A percentile compares a stretch with the other conserved stretches of the same genome.
Evolutionary conservation across 2,797 vertebrate genomes (phyloP).

Genomic region (Hypotaenidia okinawae): DNA sequence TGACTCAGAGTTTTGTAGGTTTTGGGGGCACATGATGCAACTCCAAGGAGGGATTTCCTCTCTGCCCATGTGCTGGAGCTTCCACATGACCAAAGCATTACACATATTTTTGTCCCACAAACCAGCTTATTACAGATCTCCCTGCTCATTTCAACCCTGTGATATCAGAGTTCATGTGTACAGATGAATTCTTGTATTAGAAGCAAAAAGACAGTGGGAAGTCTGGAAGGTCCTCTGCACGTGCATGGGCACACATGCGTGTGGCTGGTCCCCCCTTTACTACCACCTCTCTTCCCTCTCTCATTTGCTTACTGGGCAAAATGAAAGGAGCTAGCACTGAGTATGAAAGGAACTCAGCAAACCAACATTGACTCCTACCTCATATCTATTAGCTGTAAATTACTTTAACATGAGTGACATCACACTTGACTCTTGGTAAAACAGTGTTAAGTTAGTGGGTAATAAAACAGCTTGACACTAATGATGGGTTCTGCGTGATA

Average conservation of each 20-base stretch:
- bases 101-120: neutral
- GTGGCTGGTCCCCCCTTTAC: neutral
- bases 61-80: neutral
- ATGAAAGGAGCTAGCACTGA: neutral
- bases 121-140: neutral
- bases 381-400: constrained; percentile 67
- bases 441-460: constrained; percentile 75
- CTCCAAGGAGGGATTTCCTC: neutral
- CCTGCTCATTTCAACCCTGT: neutral
- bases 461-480: constrained; percentile 77
- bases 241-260: neutral
- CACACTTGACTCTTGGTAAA: constrained; percentile 75
- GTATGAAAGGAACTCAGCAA: constrained; percentile 32
- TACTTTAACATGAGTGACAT: constrained; percentile 75
- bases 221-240: neutral
- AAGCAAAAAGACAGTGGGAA: neutral
- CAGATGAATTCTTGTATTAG: neutral
- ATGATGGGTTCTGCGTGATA: constrained; percentile 76
- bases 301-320: constrained; percentile 14
- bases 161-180: neutral
- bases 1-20: neutral
- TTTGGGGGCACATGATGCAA: neutral
- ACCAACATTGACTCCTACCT: constrained; percentile 37
- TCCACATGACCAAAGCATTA: neutral
- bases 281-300: neutral